phyloP scores from a whole-genome alignment of 2,888 invertebrate species.

The Leucania comma region DNA sequence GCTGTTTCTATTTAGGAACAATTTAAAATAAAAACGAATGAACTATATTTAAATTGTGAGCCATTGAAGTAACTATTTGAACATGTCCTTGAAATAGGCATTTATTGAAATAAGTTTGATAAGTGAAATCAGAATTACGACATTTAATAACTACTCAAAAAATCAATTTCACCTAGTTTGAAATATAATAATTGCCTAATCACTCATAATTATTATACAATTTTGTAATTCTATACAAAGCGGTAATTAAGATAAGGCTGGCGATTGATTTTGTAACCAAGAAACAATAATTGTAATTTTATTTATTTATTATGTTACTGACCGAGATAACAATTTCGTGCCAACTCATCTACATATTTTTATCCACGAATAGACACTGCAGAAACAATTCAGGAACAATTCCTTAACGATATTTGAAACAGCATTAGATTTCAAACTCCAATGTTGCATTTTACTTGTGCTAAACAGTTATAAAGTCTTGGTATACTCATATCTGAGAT shows the following conservation, averaged over 20 bases:
- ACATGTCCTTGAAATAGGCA: background rate
- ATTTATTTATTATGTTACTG: background rate
- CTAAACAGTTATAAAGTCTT: background rate
- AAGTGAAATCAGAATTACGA: background rate
- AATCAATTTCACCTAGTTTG: slow-evolving; percentile 7
- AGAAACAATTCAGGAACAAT: background rate
- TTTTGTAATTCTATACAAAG: slow-evolving; percentile 7
- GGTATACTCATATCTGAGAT: slow-evolving; percentile 11
- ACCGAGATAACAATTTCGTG: background rate
- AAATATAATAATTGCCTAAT: background rate
- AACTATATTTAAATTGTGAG: background rate
- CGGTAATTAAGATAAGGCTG: slow-evolving; percentile 12
- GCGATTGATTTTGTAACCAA: slow-evolving; percentile 1
- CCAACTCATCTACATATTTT: no score
- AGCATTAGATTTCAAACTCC: background rate
- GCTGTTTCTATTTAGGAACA: background rate
- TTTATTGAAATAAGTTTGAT: background rate
- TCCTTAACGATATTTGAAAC: no score
- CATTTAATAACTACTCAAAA: background rate
- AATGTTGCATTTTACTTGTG: background rate
- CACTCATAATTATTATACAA: background rate
- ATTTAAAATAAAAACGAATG: background rate
- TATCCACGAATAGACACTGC: no score
- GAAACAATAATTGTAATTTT: background rate
- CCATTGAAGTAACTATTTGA: background rate